Evolutionary conservation across 2,113 vertebrate genomes (phyloP), one percentile per base, ranked within the genome.

Genomic region (Rhegmatorhina hoffmannsi): DNA sequence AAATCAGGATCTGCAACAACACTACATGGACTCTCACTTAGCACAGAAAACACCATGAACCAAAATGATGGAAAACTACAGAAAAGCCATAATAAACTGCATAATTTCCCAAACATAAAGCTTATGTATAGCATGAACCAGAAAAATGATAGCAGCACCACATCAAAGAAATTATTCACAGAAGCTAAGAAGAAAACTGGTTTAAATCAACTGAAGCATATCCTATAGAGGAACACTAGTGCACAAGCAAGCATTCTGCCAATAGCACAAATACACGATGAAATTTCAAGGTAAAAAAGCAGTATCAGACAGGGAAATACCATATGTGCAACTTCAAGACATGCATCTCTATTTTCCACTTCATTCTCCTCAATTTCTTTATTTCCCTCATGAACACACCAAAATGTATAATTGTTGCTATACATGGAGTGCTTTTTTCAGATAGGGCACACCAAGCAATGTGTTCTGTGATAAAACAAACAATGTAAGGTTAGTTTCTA

Each of bases 111-210:
- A 49, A 87, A 67, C 38, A 70, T 58, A 64, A 73, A 11, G 47
- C 62, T 28, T 31, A 67, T 58, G 16, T 23, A 49, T 31, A 81
- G 84, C 64, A 46, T 28, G 43, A 81, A 81, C 28, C 19, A 74
- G 52, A 93, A 84, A 43, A 87, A 87, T 52, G 68, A 89, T 59
- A 84, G 81, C 73, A 87, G 40, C 21, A 74, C 24, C 20, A 74
- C 68, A 77, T 92, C 56, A 72, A 81, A 93, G 60, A 82, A 89
- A 91, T 84, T 74, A 38, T 92, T 90, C 70, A 78, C 66, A 82
- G 87, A 78, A 89, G 50, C 64, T 62, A 58, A 78, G 52, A 85
- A 80, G 49, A 81, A 93, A 84, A 89, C 17, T 55, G 33, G 33
- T 72, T 93, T 79, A 78, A 78, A 84, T 63, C 74, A 82, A 63